Conservation (phyloP, 2,113 vertebrate species). For the Nibea coibor region DNA sequence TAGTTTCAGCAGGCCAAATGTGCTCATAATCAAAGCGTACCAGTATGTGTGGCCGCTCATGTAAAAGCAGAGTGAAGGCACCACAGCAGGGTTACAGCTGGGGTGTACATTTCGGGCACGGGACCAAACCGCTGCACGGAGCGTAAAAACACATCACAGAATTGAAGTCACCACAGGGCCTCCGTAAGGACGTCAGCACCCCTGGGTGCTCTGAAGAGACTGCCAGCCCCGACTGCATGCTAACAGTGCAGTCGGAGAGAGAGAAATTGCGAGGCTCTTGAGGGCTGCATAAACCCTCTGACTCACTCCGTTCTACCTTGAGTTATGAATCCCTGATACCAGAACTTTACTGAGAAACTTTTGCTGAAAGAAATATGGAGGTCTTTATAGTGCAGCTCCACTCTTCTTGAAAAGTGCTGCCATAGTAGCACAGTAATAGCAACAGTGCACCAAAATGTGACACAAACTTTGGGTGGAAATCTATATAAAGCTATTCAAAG, state of each 20-base stretch:
- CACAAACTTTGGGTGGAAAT: not conserved
- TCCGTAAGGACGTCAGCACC: conserved; percentile 74
- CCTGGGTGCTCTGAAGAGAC: conserved; percentile 59
- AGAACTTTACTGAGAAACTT: conserved; percentile 8
- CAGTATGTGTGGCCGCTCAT: conserved; percentile 9
- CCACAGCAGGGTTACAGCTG: conserved; percentile 62
- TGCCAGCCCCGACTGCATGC: conserved; percentile 63
- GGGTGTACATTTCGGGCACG: conserved; percentile 54
- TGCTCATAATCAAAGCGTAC: not conserved
- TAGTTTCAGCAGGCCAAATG: conserved; percentile 3
- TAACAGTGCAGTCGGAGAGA: conserved; percentile 19
- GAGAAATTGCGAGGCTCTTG: conserved; percentile 20
- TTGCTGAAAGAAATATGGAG: not conserved
- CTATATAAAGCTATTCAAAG: not conserved
- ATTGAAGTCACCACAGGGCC: conserved; percentile 68
- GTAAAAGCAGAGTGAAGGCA: conserved; percentile 42
- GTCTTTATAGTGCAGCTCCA: not conserved
- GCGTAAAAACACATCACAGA: conserved; percentile 79
- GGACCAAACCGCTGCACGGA: conserved; percentile 64
- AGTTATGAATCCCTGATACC: conserved; percentile 23
- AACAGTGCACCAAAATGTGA: not conserved
- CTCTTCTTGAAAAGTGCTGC: not conserved
- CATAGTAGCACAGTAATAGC: not conserved
- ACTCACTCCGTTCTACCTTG: conserved; percentile 47
- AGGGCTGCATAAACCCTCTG: conserved; percentile 58